Base-by-base conservation (phyloP, 1,140 invertebrate genomes). In the Oncopodura yosiiana region DNA sequence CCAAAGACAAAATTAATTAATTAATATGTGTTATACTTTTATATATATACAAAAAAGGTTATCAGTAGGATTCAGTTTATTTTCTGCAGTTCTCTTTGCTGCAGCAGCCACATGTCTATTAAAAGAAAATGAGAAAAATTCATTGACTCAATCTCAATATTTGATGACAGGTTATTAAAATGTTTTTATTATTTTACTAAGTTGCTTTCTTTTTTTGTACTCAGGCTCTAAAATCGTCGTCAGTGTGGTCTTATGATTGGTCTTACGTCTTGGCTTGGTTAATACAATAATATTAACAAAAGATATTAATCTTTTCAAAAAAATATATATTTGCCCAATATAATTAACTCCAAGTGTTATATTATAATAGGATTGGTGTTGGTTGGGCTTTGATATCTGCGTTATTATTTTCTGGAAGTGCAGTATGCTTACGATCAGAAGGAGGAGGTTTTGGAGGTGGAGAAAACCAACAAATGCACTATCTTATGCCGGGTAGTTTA, bases 401-500 rank as follows among this genome's bases (percentile, higher is more conserved):
- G 72, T 84, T 93, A 69, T 79, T 94, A 69, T 87, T 94, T 74
- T 88, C 87, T 63, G 86, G 86, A 64, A 86, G 87, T 62, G 89
- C 90, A 65, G 85, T 92, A 73, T 94, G 89, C 74, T 81, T 94
- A 70, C 79, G 87, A 70, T 85, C 84, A 70, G 89, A 94, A 74
- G 89, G 93, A 74, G 52, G 45, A 9, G 55, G 60, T 44, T 36
- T 57, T 30, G 54, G 54, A 36, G 50, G 50, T 46, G 80, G 86
- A 70, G 87, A 92, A 73, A 79, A 84, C 70, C 89, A 94, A 73
- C 93, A 93, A 78, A 88, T 94, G 85, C 89, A 94, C 78, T 94
- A 94, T 76, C 78, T 94, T 73, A 94, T 94, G 91, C 91, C 90
- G 73, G 87, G 89, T 93, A 83, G 76, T 77, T 65, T 19, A 49